Percentiles rank a stretch among this genome's conserved stretches.
These are phyloP conservation scores for Chaetops frenatus DNA, from an alignment of 2,113 vertebrate species.

Conservation along the genomic window DNA sequence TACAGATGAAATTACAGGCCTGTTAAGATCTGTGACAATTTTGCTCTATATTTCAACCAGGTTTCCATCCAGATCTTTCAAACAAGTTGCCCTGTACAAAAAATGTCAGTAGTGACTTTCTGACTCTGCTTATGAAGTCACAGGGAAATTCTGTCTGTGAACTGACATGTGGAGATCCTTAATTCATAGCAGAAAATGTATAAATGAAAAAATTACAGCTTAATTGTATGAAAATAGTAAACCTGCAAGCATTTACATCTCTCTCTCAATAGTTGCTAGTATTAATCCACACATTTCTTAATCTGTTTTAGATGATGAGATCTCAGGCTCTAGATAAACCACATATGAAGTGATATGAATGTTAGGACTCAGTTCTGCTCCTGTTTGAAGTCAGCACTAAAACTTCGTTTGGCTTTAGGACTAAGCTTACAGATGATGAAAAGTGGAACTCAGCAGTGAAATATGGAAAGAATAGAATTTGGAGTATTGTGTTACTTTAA, in stretches of 20 bases:
- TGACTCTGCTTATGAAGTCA: background rate
- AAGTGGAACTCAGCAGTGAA: background rate
- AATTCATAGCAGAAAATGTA: background rate
- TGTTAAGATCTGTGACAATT: background rate
- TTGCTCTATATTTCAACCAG: background rate
- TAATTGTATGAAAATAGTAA: background rate
- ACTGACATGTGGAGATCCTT: background rate
- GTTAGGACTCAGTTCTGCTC: slow-evolving; percentile 20
- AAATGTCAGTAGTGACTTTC: background rate
- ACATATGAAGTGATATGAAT: slow-evolving; percentile 4
- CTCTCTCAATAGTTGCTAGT: background rate
- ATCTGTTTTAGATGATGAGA: slow-evolving; percentile 20
- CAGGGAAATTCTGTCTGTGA: background rate
- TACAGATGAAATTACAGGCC: background rate
- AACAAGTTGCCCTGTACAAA: background rate
- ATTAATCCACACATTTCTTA: background rate
- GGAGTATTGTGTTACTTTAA: background rate
- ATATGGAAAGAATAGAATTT: background rate
- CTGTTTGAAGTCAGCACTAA: slow-evolving; percentile 50
- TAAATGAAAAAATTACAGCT: background rate
- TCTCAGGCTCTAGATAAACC: background rate
- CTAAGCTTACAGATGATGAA: slow-evolving; percentile 42
- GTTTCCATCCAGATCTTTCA: background rate
- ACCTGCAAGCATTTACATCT: background rate
- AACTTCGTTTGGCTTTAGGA: background rate